A percentile compares a stretch with the other conserved stretches of the same genome.
These are phyloP conservation scores for Spizaetus ornatus DNA, from an alignment of 2,113 vertebrate species.

Conservation along the genomic window DNA sequence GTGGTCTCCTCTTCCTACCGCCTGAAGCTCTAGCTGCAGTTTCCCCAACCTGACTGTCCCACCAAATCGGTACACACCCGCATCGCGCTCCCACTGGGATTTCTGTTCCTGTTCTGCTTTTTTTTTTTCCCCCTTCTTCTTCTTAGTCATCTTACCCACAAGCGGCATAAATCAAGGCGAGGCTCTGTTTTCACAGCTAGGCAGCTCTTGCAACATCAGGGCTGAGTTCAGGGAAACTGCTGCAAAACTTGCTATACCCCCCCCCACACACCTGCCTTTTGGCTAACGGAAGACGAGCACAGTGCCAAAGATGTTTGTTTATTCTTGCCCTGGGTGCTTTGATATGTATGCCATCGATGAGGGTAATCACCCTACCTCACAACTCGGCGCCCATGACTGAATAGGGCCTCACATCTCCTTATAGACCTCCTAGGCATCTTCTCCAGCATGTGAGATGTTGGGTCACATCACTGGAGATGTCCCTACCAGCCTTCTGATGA, in stretches of 20 bases:
- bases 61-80: neutral
- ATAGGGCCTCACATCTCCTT: neutral
- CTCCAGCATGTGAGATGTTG: neutral
- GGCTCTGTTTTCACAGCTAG: conserved; percentile 56
- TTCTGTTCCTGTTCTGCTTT: conserved; percentile 30
- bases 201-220: conserved; percentile 50
- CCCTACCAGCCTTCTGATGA: neutral
- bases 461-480: neutral
- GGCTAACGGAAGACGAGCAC: neutral
- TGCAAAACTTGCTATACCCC: conserved; percentile 9
- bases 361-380: neutral
- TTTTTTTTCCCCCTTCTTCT: neutral
- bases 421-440: neutral
- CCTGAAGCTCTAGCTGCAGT: conserved; percentile 8
- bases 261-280: conserved; percentile 43
- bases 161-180: conserved; percentile 55
- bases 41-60: conserved; percentile 25
- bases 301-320: conserved; percentile 55
- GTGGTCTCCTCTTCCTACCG: conserved; percentile 39
- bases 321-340: conserved; percentile 49
- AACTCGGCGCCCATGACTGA: neutral
- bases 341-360: neutral
- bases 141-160: conserved; percentile 61
- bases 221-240: conserved; percentile 26
- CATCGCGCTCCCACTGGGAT: neutral